Percentiles rank a stretch among this genome's conserved stretches.
Conservation (phyloP, 2,888 invertebrate species). For the Exephanes ischioxanthus region DNA sequence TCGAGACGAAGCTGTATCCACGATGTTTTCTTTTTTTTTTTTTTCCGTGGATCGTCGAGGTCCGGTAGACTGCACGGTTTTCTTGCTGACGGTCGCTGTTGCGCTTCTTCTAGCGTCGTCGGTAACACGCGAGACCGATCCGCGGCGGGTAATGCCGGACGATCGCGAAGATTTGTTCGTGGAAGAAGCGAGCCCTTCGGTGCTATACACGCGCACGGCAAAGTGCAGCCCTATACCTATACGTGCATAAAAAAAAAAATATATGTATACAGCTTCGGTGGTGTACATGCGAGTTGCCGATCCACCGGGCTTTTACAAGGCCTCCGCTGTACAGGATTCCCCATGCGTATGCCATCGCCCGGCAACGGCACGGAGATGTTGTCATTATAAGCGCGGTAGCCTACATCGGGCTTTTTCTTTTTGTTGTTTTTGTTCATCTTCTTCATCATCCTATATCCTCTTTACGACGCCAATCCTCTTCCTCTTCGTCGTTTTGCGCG, state of each 20-base stretch:
- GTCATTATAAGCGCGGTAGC: slow-evolving; percentile 76
- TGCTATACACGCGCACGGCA: slow-evolving; percentile 5
- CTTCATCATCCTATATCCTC: neutral
- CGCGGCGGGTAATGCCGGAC: slow-evolving; percentile 55
- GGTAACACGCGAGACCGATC: slow-evolving; percentile 59
- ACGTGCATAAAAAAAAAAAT: slow-evolving; percentile 10
- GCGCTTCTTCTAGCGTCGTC: slow-evolving; percentile 19
- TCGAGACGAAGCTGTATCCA: neutral
- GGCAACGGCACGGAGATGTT: slow-evolving; percentile 76
- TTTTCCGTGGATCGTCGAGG: neutral
- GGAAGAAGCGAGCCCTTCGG: slow-evolving; percentile 39
- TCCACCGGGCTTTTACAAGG: slow-evolving; percentile 60
- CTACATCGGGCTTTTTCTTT: slow-evolving; percentile 38
- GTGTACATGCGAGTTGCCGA: neutral
- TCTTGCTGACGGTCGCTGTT: slow-evolving; percentile 28
- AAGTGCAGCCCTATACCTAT: neutral
- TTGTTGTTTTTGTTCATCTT: slow-evolving; percentile 28
- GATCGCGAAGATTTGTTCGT: slow-evolving; percentile 59
- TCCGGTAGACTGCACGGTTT: slow-evolving; percentile 44
- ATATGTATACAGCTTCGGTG: neutral
- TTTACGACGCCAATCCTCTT: slow-evolving; percentile 32
- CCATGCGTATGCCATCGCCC: slow-evolving; percentile 68
- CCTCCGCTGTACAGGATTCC: slow-evolving; percentile 68
- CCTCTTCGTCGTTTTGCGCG: slow-evolving; percentile 35
- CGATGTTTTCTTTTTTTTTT: slow-evolving; percentile 26